Base-by-base conservation (phyloP, 2,888 invertebrate species). In the Cheilosia soror region DNA sequence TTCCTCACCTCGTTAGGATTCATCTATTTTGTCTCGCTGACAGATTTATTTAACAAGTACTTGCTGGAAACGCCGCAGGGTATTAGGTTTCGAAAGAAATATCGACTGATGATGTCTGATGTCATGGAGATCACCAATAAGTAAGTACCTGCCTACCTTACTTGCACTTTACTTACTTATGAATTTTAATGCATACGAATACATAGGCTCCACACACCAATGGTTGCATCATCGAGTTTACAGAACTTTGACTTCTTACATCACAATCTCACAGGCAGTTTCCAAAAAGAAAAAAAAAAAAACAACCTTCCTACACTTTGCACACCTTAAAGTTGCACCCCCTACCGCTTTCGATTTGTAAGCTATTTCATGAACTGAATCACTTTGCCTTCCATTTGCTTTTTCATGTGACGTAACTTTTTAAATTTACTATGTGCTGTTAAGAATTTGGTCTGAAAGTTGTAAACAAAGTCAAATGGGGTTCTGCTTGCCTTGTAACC, bases 51-150 rank as follows among this genome's bases (percentile, higher is more conserved):
- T 78, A 95, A 95, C 90, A 93, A 94, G 88, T 91, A 94, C 60
- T 93, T 94, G 37, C 91, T 95, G 88, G 93, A 94, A 89, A 95
- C 96, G 11, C 92, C 91, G 60, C 91, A 92, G 51, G 96, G 96
- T 25, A 92, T 93, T 33, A 92, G 93, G 58, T 93, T 95, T 88
- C 93, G 95, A 0, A 94, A 94, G 90, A 94, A 94, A 90, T 95
- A 95, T 92, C 93, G 94, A 65, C 93, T 96, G 15, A 94, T 93
- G 89, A 93, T 93, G 88, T 94, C 94, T 9, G 95, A 96, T 89
- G 95, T 96, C 58, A 93, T 95, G 88, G 96, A 96, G 90, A 95
- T 96, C 87, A 95, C 94, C 63, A 96, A 96, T 93, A 96, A 96
- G 96, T 96, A 89, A 93, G 95, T 93, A 82, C 5, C 13, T 93